These are phyloP conservation scores for Orussus abietinus DNA, from an alignment of 1,140 invertebrate genomes.

Conservation along the genomic window DNA sequence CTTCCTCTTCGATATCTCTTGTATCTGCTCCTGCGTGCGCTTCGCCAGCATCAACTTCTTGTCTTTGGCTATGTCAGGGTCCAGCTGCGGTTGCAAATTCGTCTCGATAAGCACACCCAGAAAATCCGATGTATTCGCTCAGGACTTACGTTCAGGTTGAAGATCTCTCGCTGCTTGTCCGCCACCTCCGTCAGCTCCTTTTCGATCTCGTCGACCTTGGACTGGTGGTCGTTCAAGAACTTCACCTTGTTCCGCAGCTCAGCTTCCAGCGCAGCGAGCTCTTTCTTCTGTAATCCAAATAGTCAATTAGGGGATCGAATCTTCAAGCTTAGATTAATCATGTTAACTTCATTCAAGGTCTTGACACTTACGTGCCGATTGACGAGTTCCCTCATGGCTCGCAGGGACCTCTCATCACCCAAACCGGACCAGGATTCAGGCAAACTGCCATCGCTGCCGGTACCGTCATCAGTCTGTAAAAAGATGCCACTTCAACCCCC, in stretches of 20 bases:
- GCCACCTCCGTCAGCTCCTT: constrained; percentile 57
- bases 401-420: constrained; percentile 55
- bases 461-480: constrained; percentile 48
- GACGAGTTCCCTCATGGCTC: constrained; percentile 58
- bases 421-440: constrained; percentile 48
- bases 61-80: constrained; percentile 38
- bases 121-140: constrained; percentile 4
- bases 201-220: constrained; percentile 61
- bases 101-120: no score
- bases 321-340: constrained; percentile 2
- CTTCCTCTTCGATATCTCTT: constrained; percentile 48
- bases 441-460: constrained; percentile 40
- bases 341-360: constrained; percentile 8
- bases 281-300: constrained; percentile 53
- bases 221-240: constrained; percentile 59
- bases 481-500: no score
- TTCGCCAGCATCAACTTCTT: constrained; percentile 50
- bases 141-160: constrained; percentile 38
- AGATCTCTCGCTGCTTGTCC: constrained; percentile 48
- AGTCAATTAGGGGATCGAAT: neutral
- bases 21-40: constrained; percentile 52
- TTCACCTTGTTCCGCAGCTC: constrained; percentile 61
- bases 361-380: constrained; percentile 60
- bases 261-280: constrained; percentile 62
- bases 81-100: constrained; percentile 26